Percentiles rank a stretch among this genome's conserved stretches.
phyloP scores from a whole-genome alignment of 2,797 vertebrate species.

The Lacerta bilineata region DNA sequence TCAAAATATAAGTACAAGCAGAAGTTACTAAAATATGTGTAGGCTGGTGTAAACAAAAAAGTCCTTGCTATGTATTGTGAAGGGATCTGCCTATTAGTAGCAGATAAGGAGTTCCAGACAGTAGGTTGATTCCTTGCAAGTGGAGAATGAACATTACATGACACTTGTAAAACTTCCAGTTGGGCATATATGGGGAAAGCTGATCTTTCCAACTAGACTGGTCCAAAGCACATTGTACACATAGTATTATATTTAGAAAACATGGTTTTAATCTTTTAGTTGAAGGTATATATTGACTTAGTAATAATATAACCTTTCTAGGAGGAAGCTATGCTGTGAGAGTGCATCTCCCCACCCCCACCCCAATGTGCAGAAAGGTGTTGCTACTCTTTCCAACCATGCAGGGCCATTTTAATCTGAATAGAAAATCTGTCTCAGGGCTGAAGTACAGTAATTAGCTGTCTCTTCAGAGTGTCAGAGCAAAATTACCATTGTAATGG shows the following conservation, averaged over 20 bases:
- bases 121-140: too few species aligned
- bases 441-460: conserved; percentile 79
- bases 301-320: conserved; percentile 8
- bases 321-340: conserved; percentile 12
- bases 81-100: too few species aligned
- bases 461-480: conserved; percentile 82
- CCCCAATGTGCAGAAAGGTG: conserved; percentile 61
- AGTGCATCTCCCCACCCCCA: conserved; percentile 26
- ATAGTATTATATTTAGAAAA: neutral
- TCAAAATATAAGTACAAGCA: too few species aligned
- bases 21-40: too few species aligned
- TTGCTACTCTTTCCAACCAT: conserved; percentile 56
- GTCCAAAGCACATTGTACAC: neutral
- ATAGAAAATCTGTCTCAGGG: conserved; percentile 80
- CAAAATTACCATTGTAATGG: conserved; percentile 83
- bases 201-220: too few species aligned
- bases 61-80: too few species aligned
- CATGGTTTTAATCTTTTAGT: neutral
- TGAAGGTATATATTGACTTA: conserved; percentile 18
- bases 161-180: too few species aligned
- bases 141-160: too few species aligned
- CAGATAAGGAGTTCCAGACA: too few species aligned
- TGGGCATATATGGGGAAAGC: too few species aligned
- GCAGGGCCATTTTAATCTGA: conserved; percentile 77
- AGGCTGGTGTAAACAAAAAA: too few species aligned